Evolutionary conservation across 1,140 invertebrate genomes (phyloP), one percentile per base, ranked within the genome.

Genomic region (Laupala kohalensis): DNA sequence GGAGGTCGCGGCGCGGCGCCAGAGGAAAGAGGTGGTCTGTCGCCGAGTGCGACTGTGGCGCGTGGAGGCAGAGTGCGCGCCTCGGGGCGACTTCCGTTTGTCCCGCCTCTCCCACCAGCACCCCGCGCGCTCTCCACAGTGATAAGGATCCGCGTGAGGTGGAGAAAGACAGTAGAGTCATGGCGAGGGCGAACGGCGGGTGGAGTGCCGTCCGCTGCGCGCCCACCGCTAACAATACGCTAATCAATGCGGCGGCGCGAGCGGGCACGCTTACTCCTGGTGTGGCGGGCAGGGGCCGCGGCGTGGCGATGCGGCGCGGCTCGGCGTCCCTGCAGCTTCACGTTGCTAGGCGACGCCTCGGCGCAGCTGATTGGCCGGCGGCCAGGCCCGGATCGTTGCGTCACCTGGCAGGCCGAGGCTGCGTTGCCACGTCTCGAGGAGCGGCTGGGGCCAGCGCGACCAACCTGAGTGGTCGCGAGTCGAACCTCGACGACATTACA

Each of bases 361-460:
- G 37, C 37, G 37, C 37, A 19, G 37, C 37, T 53, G 37, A 53
- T 53, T 53, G 37, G 30, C 30, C 37, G 37, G 9, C 37, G 37
- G 37, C 37, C 30, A 53, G 37, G 30, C 30, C 30, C 37, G 37
- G 37, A 53, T 53, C 37, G 37, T 53, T 53, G 37, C 37, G 37
- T 53, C 37, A 53, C 37, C 37, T 53, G 37, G 37, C 37, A 53
- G 37, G 37, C 37, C 30, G 37, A 53, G 37, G 37, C 37, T 28
- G 67, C 67, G 67, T 26, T 66, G 65, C 65, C 64, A n/a, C 67
- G 67, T 29, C 67, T 28, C 25, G 67, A 26, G 67, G 67, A 23
- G 67, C 67, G 67, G 67, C 29, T 19, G 26, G 29, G 67, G 25
- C 13, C 5, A 19, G 6, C 65, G 65, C 37, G 9, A 19, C 37